Evolutionary conservation across 2,888 invertebrate genomes (phyloP), one percentile per base, ranked within the genome.

Genomic region (Hydropsyche betteni): DNA sequence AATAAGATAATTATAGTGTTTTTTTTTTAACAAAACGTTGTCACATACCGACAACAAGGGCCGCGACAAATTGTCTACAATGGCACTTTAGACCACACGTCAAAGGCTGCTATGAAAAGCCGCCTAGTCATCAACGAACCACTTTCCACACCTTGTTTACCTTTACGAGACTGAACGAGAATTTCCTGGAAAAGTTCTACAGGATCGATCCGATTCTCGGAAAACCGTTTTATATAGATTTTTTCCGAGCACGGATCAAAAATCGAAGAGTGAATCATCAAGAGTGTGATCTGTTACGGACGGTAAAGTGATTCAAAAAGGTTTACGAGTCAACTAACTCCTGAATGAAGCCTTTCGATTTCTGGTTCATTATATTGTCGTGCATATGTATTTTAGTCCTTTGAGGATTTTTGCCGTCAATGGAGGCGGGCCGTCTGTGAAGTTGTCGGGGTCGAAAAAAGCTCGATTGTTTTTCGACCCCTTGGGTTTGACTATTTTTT

Each of bases 351-450:
- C 12, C 55, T 55, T 55, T 55, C 55, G 16, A 16, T 55, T 51
- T 51, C n/a, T 51, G 51, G n/a, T 51, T 51, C 51, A n/a, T 51
- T 55, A 44, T 44, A 44, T 44, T 44, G 10, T 44, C 10, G 44
- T 44, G 10, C 6, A 10, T 44, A 44, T 44, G 24, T 69, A 51
- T 53, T 51, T 70, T 53, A 53, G 51, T 53, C 70, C 70, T 70
- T 70, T 70, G 70, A 70, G 53, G 70, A 53, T 53, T 70, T 53
- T 70, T 70, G 70, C 70, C 44, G 16, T 70, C 24, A 70, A 70
- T 70, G 33, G 44, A 44, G 44, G 44, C 44, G 44, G 44, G 53
- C 53, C 70, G 12, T 14, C 70, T 70, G 33, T 70, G 70, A 70
- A 53, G 52, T 70, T 53, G 53, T 70, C 70, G 53, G 53, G 52